phyloP scores from a whole-genome alignment of 2,113 vertebrate genomes.

The Phyllopteryx taeniolatus region DNA sequence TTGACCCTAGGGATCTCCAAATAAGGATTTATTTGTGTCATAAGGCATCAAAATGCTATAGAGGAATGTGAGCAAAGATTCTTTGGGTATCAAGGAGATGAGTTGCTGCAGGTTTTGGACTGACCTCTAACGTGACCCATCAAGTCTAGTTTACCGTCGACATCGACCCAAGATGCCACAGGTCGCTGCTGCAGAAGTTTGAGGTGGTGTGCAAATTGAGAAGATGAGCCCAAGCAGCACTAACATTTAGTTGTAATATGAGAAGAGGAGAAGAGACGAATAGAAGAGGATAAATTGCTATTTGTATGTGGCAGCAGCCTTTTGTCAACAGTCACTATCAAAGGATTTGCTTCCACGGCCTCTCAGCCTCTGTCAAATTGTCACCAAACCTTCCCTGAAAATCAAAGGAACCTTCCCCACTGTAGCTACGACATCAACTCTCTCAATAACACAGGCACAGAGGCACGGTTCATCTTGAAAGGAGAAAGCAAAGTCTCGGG shows the following conservation, averaged over 20 bases:
- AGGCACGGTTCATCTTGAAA: conserved; percentile 47
- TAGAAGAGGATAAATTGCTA: conserved; percentile 41
- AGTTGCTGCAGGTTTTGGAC: conserved; percentile 18
- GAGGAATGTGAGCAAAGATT: background rate
- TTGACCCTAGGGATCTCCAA: background rate
- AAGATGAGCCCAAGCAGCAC: conserved; percentile 4
- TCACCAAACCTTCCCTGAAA: conserved; percentile 55
- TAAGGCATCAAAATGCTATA: background rate
- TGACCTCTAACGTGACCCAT: conserved; percentile 36
- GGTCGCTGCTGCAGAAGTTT: conserved; percentile 20
- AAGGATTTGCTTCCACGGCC: conserved; percentile 52
- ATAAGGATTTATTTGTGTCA: background rate
- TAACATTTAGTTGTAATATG: conserved; percentile 22
- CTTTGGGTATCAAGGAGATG: background rate
- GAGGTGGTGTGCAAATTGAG: conserved; percentile 13
- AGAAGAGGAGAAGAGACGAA: conserved; percentile 4
- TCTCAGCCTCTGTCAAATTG: conserved; percentile 58
- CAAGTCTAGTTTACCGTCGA: conserved; percentile 33
- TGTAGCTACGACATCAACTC: conserved; percentile 45
- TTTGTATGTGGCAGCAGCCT: conserved; percentile 52
- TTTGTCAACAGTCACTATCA: conserved; percentile 60
- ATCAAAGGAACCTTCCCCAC: conserved; percentile 51
- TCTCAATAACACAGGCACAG: conserved; percentile 41
- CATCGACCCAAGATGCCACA: conserved; percentile 37
- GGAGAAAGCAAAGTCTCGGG: conserved; percentile 16